Base-by-base conservation (phyloP, 2,888 invertebrate genomes). In the Dorcus parallelipipedus region DNA sequence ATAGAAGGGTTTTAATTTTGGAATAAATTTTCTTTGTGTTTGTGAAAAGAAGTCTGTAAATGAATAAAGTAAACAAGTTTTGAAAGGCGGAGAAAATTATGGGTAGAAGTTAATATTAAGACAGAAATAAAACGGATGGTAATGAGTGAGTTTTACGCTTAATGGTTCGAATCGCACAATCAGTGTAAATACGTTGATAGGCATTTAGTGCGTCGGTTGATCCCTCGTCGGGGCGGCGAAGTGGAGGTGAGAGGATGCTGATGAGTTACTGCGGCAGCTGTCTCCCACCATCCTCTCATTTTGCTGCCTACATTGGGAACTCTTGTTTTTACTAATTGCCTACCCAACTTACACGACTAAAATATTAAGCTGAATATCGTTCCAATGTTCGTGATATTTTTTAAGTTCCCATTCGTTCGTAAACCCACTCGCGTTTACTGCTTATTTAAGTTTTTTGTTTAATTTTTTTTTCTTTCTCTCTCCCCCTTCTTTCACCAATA, bases 231-330 rank as follows among this genome's bases (percentile, higher is more conserved):
- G 52, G 52, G 55, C 49, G 58, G 53, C 49, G 52, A 41, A 41
- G 52, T 41, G 60, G 60, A 38, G 53, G 48, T 38, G 45, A 58
- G 56, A 59, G 62, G 51, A 50, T 48, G 51, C 51, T 63, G 70
- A 71, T 73, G 72, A 72, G 71, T 73, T 72, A 72, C 67, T 69
- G 69, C 68, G 66, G 68, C 69, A 73, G 69, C 71, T 71, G 70
- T 69, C 70, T 70, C 67, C 66, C 63, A 66, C 68, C 68, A 67
- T 64, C 64, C 63, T 62, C 67, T 68, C 67, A 67, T 69, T 71
- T 71, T 69, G 65, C 67, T 66, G 67, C 64, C 61, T 59, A 63
- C 62, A 52, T 60, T 61, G 61, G 64, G 65, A 65, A 63, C 64
- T 67, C 71, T 66, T 71, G 71, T 69, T 71, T 69, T 68, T 69